These are phyloP conservation scores for Calidris pugnax DNA, from an alignment of 2,113 vertebrate genomes.

Conservation along the genomic window DNA sequence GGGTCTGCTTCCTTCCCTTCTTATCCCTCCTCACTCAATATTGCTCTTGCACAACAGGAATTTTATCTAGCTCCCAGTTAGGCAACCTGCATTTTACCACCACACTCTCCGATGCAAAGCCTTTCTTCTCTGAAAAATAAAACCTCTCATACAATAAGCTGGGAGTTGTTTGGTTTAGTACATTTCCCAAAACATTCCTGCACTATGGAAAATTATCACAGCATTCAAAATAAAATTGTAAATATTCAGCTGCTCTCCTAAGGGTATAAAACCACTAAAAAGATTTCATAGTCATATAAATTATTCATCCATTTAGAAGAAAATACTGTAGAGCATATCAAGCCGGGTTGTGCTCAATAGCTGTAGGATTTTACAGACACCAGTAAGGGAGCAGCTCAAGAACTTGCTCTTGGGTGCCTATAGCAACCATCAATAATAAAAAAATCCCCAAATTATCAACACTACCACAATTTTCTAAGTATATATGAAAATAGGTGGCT, in stretches of 20 bases:
- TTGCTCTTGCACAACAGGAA: background rate
- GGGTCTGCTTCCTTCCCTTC: background rate
- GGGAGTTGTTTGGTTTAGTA: background rate
- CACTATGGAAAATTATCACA: background rate
- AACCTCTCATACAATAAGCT: background rate
- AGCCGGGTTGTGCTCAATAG: background rate
- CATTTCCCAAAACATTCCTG: background rate
- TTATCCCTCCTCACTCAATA: background rate
- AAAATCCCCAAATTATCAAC: background rate
- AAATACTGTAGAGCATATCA: background rate
- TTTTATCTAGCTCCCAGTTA: background rate
- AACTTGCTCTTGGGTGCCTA: background rate
- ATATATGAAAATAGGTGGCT: background rate
- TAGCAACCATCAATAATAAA: constrained; percentile 35
- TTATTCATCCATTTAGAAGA: constrained; percentile 1
- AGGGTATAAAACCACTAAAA: background rate
- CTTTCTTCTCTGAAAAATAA: background rate
- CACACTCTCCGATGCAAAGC: background rate
- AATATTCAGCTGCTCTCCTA: constrained; percentile 2
- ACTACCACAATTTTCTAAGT: background rate
- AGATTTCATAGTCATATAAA: background rate
- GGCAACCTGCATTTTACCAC: background rate
- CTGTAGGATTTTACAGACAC: constrained; percentile 2
- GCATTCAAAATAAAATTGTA: background rate
- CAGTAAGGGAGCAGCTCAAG: background rate